Evolutionary conservation across 2,113 vertebrate genomes (phyloP), one percentile per base, ranked within the genome.

Genomic region (Gadus macrocephalus): DNA sequence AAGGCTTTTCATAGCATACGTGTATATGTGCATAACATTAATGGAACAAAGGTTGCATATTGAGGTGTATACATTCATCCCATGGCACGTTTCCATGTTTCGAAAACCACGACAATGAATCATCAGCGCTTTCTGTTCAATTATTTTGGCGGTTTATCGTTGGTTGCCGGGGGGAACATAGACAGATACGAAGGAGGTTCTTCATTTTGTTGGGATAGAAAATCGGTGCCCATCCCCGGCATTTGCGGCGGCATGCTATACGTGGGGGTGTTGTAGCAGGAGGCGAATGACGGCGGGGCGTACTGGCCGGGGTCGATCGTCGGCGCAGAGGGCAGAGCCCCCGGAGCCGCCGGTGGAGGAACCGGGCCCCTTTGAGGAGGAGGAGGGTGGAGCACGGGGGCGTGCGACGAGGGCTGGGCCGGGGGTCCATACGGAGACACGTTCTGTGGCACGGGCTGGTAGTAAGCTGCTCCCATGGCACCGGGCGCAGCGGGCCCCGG

Each of bases 111-210:
- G 8, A 49, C 7, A 49, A 14, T 49, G 8, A 9, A 49, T 49
- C 11, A 49, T 49, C 9, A 49, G 11, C 42, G 2, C 7, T 49
- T 49, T 12, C 1, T 9, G 11, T 49, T 49, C 12, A 49, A 12
- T 49, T 49, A 49, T 7, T 49, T 49, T 49, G 42, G 2, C 8
- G 42, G 20, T 55, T 27, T 60, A 15, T 77, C 74, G 58, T 38
- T 4, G 35, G 38, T 1, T 60, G 74, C 53, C 1, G 81, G 28
- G 0, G 81, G 84, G 68, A 88, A 87, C 60, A 86, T 78, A 7
- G 83, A 12, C 4, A 79, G 67, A 70, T 89, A 88, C 17, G 79
- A 17, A 15, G 84, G 86, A 63, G 88, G 88, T 68, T 86, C 82
- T 61, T 83, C 76, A 7, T 25, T 22, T 1, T 65, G n/a, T 2